Conservation (phyloP, 1,140 invertebrate genomes). For the Elymnias hypermnestra region DNA sequence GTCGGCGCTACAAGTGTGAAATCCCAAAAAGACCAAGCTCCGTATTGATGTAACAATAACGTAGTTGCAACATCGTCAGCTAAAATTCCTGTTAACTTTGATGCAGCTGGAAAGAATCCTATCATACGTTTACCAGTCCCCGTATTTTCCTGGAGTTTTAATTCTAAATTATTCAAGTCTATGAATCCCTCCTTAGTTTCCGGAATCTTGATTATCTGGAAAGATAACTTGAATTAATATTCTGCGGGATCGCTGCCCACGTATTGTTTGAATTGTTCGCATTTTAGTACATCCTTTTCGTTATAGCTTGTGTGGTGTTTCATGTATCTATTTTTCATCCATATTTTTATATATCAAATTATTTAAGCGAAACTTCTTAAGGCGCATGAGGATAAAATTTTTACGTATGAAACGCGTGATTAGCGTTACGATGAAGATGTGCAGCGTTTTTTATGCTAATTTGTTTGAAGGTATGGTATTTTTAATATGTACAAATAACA, state of each 20-base stretch:
- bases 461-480: too few relatives aligned
- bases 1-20: conserved; percentile 92
- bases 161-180: conserved; percentile 86
- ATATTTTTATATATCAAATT: too few relatives aligned
- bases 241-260: not conserved
- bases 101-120: conserved; percentile 91
- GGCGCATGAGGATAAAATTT: too few relatives aligned
- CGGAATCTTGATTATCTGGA: conserved; percentile 84
- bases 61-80: conserved; percentile 90
- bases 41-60: conserved; percentile 87
- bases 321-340: too few relatives aligned
- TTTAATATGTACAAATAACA: too few relatives aligned
- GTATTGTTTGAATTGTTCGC: conserved; percentile 1
- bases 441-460: too few relatives aligned
- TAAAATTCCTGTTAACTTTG: conserved; percentile 92
- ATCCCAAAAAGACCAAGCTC: conserved; percentile 92
- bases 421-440: too few relatives aligned
- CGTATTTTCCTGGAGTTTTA: conserved; percentile 80
- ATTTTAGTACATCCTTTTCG: conserved; percentile 2
- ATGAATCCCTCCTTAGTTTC: conserved; percentile 88
- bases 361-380: too few relatives aligned
- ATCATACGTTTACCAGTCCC: conserved; percentile 80
- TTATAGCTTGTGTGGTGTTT: not conserved
- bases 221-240: conserved; percentile 24
- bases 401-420: too few relatives aligned